Base-by-base conservation (phyloP, 2,113 vertebrate genomes). In the Canis aureus region DNA sequence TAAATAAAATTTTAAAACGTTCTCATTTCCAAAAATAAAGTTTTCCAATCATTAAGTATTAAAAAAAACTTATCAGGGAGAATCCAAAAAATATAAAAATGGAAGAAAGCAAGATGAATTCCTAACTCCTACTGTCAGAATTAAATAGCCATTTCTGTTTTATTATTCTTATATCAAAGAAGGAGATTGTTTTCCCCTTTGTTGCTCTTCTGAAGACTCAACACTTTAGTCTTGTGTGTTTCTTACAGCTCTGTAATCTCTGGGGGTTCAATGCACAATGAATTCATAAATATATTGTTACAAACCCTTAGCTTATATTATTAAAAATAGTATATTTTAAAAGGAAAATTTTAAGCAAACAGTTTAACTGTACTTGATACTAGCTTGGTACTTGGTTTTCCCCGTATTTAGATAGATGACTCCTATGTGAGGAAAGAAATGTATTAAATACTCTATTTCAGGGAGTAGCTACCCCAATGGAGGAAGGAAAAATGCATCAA, bases 1-100 rank as follows among this genome's bases (percentile, higher is more conserved):
- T 43, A 43, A 43, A 43, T 43, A 43, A 43, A 43, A 43, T 43
- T 43, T 43, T 43, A 43, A 43, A 43, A 95, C 93, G 8, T 84
- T 89, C 17, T 97, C 25, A 91, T n/a, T 80, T 96, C 29, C 43
- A 71, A 96, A 95, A 76, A 81, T 74, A 79, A 92, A 90, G 11
- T 19, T 92, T 95, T 27, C 17, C 11, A 95, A 5, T 57, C 57
- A 86, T 64, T 95, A 86, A 79, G 16, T 23, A 71, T 69, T 80
- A 38, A 94, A 76, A 82, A 59, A 8, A 11, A 53, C 23, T 89
- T 85, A 79, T 59, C 25, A 64, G 8, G 84, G 62, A 91, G 62
- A 29, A n/a, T 62, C 43, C 64, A 32, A 69, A 91, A 91, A n/a
- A 4, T 76, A 35, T 80, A 55, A 73, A 82, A 93, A 64, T 32